Evolutionary conservation across 2,888 invertebrate species (phyloP).

Genomic region (Lagria hirta): DNA sequence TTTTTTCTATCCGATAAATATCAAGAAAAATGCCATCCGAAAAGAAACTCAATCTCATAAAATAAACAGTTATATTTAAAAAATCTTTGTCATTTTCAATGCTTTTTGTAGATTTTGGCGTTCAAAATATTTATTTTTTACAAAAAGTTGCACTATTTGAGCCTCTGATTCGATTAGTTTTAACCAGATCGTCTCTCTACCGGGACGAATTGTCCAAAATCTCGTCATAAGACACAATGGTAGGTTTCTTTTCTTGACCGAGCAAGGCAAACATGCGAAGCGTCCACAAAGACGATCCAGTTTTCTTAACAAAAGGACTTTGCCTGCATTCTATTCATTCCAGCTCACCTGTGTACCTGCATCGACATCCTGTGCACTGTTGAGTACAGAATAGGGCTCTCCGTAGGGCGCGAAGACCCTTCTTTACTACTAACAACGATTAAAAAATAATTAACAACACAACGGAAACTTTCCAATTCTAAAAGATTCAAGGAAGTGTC

Average conservation of each 20-base stretch:
- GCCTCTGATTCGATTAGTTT: no score
- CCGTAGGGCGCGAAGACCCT: conserved; percentile 14
- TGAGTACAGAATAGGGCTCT: conserved; percentile 23
- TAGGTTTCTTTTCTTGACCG: conserved; percentile 27
- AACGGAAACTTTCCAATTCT: conserved; percentile 14
- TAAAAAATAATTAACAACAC: conserved; percentile 20
- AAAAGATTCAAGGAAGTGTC: no score
- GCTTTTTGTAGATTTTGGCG: no score
- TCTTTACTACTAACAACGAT: conserved; percentile 16
- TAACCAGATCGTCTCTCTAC: no score
- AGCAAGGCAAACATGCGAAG: conserved; percentile 32
- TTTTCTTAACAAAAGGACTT: conserved; percentile 50
- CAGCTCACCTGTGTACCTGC: conserved; percentile 54
- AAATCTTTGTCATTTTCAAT: no score
- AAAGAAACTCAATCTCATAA: no score
- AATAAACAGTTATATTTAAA: no score
- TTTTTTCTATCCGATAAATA: no score
- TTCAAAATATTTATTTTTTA: no score
- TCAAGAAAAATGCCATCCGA: no score
- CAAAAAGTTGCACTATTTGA: no score
- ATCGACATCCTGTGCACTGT: conserved; percentile 49
- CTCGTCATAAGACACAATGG: conserved; percentile 30
- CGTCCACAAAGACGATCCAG: conserved; percentile 40
- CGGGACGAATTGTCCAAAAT: conserved; percentile 19
- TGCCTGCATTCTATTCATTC: conserved; percentile 53